Conservation (phyloP, 2,888 invertebrate species). For the Hypolimnas misippus region DNA sequence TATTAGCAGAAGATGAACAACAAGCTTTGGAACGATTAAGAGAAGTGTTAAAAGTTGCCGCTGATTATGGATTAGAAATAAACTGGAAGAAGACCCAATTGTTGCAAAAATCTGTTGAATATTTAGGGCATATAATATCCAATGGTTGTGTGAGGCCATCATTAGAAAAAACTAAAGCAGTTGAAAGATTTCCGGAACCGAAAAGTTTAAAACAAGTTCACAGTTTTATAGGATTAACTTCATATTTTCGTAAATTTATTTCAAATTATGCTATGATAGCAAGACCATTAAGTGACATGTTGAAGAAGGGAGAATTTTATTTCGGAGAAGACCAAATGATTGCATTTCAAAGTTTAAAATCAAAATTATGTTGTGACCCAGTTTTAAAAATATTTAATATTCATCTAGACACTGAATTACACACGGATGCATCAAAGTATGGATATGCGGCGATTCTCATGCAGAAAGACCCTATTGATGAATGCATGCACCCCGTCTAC, state of each 20-base stretch:
- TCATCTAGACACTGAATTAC: conserved; percentile 36
- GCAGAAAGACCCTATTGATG: conserved; percentile 34
- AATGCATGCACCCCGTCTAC: too few species aligned
- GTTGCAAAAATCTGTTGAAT: conserved; percentile 43
- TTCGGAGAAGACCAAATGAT: conserved; percentile 26
- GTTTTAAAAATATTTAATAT: conserved; percentile 39
- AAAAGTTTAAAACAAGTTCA: conserved; percentile 40
- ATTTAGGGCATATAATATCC: conserved; percentile 43
- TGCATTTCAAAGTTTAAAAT: conserved; percentile 30
- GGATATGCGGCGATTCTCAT: conserved; percentile 42
- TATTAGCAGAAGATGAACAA: conserved; percentile 36
- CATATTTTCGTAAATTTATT: conserved; percentile 48
- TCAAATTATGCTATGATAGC: conserved; percentile 43
- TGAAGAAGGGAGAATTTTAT: conserved; percentile 28
- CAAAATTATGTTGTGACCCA: conserved; percentile 25
- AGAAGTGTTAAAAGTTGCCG: conserved; percentile 32
- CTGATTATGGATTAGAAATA: conserved; percentile 39
- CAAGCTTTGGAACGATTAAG: conserved; percentile 31
- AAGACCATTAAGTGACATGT: conserved; percentile 40
- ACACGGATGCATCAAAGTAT: conserved; percentile 39
- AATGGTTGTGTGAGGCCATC: conserved; percentile 39
- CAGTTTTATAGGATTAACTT: conserved; percentile 42
- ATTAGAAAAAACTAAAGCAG: conserved; percentile 40
- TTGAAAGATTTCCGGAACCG: conserved; percentile 40
- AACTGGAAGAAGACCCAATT: conserved; percentile 51